Percentiles rank a stretch among this genome's conserved stretches.
These are phyloP conservation scores for Zoanthus sociatus DNA, from an alignment of 92 coral and sea anemone genomes.

Conservation along the genomic window DNA sequence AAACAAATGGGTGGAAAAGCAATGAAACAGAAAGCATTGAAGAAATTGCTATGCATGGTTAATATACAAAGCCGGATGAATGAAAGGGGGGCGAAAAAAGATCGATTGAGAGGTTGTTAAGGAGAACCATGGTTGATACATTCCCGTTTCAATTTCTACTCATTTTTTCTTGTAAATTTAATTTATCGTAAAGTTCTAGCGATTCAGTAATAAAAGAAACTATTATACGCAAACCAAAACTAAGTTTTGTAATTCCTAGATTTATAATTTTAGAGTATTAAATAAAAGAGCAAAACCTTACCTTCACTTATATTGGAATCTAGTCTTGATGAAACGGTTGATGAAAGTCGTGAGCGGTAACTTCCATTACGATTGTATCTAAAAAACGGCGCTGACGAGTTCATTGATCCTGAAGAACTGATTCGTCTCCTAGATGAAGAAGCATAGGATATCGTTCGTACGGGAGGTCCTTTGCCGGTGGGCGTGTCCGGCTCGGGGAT, in stretches of 20 bases:
- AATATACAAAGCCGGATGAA: neutral
- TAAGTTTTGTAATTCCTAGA: no score
- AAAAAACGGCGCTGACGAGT: slow-evolving; percentile 85
- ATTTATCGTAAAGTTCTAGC: no score
- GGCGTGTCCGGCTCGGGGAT: slow-evolving; percentile 79
- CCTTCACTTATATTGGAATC: slow-evolving; percentile 96
- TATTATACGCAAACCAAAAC: no score
- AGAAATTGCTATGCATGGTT: no score
- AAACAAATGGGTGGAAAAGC: no score
- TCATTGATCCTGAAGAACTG: slow-evolving; percentile 85
- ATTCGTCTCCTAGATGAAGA: slow-evolving; percentile 66
- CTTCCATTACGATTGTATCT: slow-evolving; percentile 85
- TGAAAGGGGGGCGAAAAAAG: neutral
- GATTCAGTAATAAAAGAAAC: no score
- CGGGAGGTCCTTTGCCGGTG: slow-evolving; percentile 55
- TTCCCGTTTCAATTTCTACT: no score
- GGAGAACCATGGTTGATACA: no score
- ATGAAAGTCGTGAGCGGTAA: slow-evolving; percentile 89
- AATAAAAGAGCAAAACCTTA: neutral
- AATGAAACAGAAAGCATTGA: no score
- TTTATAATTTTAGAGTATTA: neutral
- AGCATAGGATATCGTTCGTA: slow-evolving; percentile 71
- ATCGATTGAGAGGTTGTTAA: no score
- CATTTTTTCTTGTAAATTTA: no score
- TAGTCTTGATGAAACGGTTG: slow-evolving; percentile 85